Percentiles rank a stretch among this genome's conserved stretches.
These are phyloP conservation scores for Mythimna loreyi DNA, from an alignment of 2,888 invertebrate species.

Conservation along the genomic window DNA sequence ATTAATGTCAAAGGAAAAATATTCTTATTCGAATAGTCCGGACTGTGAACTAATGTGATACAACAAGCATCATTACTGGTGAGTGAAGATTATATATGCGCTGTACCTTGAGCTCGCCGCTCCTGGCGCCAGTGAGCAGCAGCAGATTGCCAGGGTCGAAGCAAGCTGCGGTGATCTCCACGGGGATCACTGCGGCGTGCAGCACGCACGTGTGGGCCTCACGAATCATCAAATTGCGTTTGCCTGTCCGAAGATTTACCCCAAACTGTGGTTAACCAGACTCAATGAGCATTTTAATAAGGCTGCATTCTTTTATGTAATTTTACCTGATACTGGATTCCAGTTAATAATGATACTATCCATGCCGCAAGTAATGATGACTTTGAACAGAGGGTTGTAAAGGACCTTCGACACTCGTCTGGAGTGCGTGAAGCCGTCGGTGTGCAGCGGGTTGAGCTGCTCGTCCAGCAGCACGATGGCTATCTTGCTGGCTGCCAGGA, in stretches of 20 bases:
- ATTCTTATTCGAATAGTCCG: not conserved
- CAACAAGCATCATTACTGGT: no score
- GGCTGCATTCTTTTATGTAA: not conserved
- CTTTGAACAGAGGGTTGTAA: conserved; percentile 94
- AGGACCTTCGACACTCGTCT: conserved; percentile 93
- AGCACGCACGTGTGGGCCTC: conserved; percentile 93
- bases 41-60: no score
- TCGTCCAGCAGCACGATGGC: conserved; percentile 92
- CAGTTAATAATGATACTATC: conserved; percentile 96
- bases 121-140: conserved; percentile 94
- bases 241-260: conserved; percentile 85
- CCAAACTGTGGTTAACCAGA: not conserved
- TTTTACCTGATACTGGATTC: conserved; percentile 93
- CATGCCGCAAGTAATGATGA: conserved; percentile 94
- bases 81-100: not conserved
- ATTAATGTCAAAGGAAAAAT: not conserved
- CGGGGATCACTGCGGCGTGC: conserved; percentile 92
- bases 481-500: conserved; percentile 92
- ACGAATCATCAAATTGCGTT: conserved; percentile 92
- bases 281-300: not conserved
- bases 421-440: conserved; percentile 94
- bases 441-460: conserved; percentile 92
- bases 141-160: conserved; percentile 94
- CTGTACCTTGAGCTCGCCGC: conserved; percentile 93
- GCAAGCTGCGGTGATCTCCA: conserved; percentile 94